phyloP scores from a whole-genome alignment of 2,888 invertebrate species.

The Elgonia sp. region DNA sequence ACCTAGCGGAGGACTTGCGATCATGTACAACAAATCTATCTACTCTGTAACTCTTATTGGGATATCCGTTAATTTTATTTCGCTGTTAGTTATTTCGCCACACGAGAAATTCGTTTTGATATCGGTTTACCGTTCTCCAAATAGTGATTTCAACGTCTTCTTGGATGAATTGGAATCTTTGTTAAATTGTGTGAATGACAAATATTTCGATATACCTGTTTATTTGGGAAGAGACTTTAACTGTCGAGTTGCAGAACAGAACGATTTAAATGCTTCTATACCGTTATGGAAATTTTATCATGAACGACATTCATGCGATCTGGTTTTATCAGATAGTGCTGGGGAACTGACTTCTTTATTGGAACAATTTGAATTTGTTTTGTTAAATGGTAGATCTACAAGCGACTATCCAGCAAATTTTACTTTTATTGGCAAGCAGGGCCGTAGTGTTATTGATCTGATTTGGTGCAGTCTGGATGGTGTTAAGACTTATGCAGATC shows the following conservation, averaged over 20 bases:
- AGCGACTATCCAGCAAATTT: background rate
- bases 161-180: too few relatives aligned
- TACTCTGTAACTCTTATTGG: background rate
- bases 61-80: background rate
- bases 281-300: background rate
- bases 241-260: too few relatives aligned
- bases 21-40: background rate
- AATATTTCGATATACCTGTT: too few relatives aligned
- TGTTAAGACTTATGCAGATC: background rate
- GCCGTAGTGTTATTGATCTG: background rate
- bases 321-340: background rate
- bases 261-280: too few relatives aligned
- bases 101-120: too few relatives aligned
- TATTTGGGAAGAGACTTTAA: too few relatives aligned
- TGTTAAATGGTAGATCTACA: background rate
- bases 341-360: background rate
- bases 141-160: too few relatives aligned
- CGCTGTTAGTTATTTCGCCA: background rate
- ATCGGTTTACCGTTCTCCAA: too few relatives aligned
- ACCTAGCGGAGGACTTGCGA: constrained; percentile 1
- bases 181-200: too few relatives aligned
- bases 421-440: background rate
- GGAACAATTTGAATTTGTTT: background rate
- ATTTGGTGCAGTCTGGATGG: background rate
- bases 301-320: background rate